Evolutionary conservation across 1,140 invertebrate genomes (phyloP).

Genomic region (Sinella curviseta): DNA sequence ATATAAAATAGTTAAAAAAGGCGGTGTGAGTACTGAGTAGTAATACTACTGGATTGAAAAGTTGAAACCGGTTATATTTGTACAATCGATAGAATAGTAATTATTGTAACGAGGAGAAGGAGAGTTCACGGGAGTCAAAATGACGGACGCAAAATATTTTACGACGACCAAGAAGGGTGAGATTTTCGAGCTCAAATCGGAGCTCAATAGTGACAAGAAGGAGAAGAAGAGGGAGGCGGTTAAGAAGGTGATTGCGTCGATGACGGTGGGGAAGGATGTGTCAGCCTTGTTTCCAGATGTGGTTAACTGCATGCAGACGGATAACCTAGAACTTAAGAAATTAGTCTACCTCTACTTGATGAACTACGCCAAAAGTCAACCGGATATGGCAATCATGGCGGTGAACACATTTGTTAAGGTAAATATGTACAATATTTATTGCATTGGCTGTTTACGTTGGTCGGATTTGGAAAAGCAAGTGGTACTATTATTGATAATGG

Average conservation of each 20-base stretch:
- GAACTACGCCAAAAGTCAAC: constrained; percentile 99
- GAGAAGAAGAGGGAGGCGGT: constrained; percentile 99
- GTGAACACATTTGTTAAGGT: constrained; percentile 99
- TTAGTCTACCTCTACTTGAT: constrained; percentile 98
- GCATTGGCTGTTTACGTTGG: too few species aligned
- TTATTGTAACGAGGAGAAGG: background rate
- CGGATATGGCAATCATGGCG: constrained; percentile 99
- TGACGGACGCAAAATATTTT: constrained; percentile 99
- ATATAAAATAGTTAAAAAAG: too few species aligned
- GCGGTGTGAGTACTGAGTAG: too few species aligned
- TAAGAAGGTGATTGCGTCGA: constrained; percentile 99
- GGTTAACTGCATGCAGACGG: constrained; percentile 99
- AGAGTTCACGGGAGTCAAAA: constrained; percentile 58
- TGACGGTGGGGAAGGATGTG: constrained; percentile 98
- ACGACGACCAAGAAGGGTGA: constrained; percentile 99
- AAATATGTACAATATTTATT: constrained; percentile 50
- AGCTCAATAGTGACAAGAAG: constrained; percentile 99
- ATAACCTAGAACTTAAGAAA: constrained; percentile 99
- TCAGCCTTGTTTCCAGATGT: constrained; percentile 97
- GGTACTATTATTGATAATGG: background rate
- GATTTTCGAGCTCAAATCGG: constrained; percentile 98
- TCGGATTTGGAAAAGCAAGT: background rate
- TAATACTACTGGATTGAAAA: too few species aligned
- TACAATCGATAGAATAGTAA: too few species aligned
- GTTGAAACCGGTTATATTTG: too few species aligned